Evolutionary conservation across 2,113 vertebrate genomes (phyloP), one percentile per base, ranked within the genome.

Genomic region (Ifrita kowaldi): DNA sequence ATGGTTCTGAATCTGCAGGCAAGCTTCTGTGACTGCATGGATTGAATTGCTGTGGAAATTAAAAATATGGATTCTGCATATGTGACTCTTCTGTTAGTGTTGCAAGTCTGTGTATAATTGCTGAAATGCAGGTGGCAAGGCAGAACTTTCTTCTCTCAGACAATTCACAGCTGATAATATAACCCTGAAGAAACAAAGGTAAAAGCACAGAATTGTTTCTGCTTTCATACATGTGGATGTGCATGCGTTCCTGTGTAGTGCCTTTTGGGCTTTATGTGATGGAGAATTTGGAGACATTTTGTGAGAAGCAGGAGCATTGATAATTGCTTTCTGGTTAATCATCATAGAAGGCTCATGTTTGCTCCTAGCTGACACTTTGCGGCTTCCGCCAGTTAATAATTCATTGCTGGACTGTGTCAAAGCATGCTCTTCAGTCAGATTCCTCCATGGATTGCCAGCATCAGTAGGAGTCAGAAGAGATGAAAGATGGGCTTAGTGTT

Each of bases 371-470:
- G 96, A 85, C 53, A n/a, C 96, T 91, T 94, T 95, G 12, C 5
- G 11, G 84, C 91, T 97, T 95, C 89, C 5, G 4, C 60, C 12
- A 16, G 94, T 98, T 97, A 97, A 96, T 97, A 97, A 98, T 97
- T 98, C 96, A 96, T 96, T 73, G 93, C 62, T 17, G 90, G 95
- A 55, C 93, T 84, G 26, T 96, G 95, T 97, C 94, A 95, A 94
- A 95, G 92, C 44, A 4, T 90, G 76, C 71, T 96, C 80, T 96
- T 91, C 93, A 96, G 91, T 97, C 85, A 55, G 75, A 87, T 83
- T 93, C 79, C 64, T 96, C 79, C 2, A 14, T 96, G 97, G 93
- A 91, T 95, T 97, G 91, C 79, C 63, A 73, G 92, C 87, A 60
- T 95, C 52, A 21, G 59, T 46, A 42, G 56, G 62, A 97, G 90